These are phyloP conservation scores for Taeniopygia guttata DNA, from an alignment of 2,797 vertebrate genomes.

Conservation along the genomic window DNA sequence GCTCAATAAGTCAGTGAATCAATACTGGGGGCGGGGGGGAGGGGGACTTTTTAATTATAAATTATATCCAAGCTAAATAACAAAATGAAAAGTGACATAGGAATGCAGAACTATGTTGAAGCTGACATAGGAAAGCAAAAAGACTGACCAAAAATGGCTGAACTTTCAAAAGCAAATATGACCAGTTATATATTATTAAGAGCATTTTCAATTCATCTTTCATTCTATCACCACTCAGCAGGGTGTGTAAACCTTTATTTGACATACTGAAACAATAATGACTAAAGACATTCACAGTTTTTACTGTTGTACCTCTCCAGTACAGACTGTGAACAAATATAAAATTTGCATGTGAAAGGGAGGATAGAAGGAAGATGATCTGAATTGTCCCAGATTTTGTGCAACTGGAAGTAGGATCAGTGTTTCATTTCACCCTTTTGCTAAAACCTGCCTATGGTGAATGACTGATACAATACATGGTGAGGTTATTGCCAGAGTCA, in stretches of 20 bases:
- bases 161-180: not conserved
- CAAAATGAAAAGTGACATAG: not conserved
- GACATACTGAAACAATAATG: not conserved
- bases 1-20: conserved; percentile 8
- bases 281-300: not conserved
- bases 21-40: not conserved
- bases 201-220: not conserved
- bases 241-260: not conserved
- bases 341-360: not conserved
- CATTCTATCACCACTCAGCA: not conserved
- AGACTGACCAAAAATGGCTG: not conserved
- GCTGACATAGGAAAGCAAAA: not conserved
- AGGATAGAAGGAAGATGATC: not conserved
- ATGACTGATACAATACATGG: not conserved
- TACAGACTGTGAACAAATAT: not conserved
- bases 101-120: not conserved
- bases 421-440: not conserved
- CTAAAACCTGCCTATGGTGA: not conserved
- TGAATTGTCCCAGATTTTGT: not conserved
- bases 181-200: not conserved
- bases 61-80: conserved; percentile 11
- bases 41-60: conserved; percentile 16
- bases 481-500: not conserved
- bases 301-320: not conserved
- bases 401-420: not conserved